phyloP scores from a whole-genome alignment of 1,140 invertebrate species.

The Drosophila repleta region DNA sequence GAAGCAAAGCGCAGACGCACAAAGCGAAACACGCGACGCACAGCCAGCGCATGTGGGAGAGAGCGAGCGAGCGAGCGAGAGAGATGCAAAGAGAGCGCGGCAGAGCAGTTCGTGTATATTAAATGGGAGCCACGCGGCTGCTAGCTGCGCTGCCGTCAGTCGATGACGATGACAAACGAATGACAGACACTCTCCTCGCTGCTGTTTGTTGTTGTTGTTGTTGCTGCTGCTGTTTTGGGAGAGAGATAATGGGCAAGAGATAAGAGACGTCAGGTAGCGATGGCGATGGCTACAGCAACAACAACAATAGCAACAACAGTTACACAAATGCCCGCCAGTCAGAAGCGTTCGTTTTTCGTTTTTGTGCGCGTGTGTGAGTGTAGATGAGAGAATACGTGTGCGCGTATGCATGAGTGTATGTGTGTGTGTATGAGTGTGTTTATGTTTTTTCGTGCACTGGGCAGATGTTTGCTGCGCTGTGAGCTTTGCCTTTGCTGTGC shows the following conservation, averaged over 20 bases:
- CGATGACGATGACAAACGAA: constrained; percentile 77
- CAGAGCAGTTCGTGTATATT: constrained; percentile 31
- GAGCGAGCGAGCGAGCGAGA: too few relatives aligned
- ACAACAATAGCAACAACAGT: constrained; percentile 42
- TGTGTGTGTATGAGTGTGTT: not conserved
- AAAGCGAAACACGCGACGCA: constrained; percentile 25
- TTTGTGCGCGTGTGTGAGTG: constrained; percentile 65
- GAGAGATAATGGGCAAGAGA: constrained; percentile 80
- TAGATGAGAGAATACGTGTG: constrained; percentile 11
- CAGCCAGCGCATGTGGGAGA: constrained; percentile 16
- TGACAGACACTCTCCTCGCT: constrained; percentile 74
- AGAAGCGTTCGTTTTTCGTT: constrained; percentile 73
- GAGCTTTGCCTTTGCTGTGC: constrained; percentile 14
- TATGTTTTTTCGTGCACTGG: constrained; percentile 21
- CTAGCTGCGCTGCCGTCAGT: constrained; percentile 42
- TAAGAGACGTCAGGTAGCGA: constrained; percentile 72
- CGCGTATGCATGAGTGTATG: constrained; percentile 12
- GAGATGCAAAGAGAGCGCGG: constrained; percentile 15
- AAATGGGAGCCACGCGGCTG: constrained; percentile 33
- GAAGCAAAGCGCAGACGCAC: constrained; percentile 65
- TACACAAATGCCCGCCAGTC: constrained; percentile 76
- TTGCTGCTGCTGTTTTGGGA: constrained; percentile 40
- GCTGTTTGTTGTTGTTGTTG: constrained; percentile 21
- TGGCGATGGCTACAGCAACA: constrained; percentile 47
- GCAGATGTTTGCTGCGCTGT: constrained; percentile 35